Percentiles rank a stretch among this genome's conserved stretches.
These are phyloP conservation scores for Polymixis lichenea DNA, from an alignment of 2,888 invertebrate genomes.

Conservation along the genomic window DNA sequence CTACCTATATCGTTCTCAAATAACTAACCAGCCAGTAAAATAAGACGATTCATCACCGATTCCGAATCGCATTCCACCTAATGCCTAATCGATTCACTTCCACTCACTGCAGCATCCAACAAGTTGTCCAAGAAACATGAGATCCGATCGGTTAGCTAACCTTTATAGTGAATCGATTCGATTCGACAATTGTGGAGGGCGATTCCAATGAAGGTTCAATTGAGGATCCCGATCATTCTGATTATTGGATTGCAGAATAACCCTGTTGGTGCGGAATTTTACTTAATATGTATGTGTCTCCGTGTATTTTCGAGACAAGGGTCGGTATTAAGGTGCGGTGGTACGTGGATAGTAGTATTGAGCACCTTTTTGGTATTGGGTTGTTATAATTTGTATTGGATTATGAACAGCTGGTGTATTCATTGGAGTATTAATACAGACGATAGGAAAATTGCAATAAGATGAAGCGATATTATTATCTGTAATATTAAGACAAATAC, in stretches of 20 bases:
- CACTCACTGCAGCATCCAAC: constrained; percentile 16
- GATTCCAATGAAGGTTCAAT: constrained; percentile 49
- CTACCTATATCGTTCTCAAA: background rate
- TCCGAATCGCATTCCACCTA: constrained; percentile 2
- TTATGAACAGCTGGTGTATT: constrained; percentile 2
- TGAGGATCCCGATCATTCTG: constrained; percentile 48
- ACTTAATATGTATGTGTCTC: constrained; percentile 56
- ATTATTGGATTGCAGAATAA: constrained; percentile 61
- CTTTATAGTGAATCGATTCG: constrained; percentile 54
- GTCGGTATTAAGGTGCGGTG: constrained; percentile 41
- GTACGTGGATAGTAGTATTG: constrained; percentile 34
- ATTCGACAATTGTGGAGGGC: constrained; percentile 51
- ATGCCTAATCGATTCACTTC: constrained; percentile 14
- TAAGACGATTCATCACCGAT: background rate
- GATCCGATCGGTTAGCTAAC: constrained; percentile 52
- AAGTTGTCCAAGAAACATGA: constrained; percentile 33
- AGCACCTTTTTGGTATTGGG: constrained; percentile 14
- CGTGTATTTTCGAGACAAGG: constrained; percentile 47
- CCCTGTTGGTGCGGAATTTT: constrained; percentile 49
- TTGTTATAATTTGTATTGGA: constrained; percentile 37
- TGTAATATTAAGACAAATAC: background rate
- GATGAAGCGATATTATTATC: background rate
- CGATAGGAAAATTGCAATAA: background rate
- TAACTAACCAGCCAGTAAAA: background rate
- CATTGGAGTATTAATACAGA: background rate